A percentile compares a stretch with the other conserved stretches of the same genome.
Evolutionary conservation across 2,888 invertebrate species (phyloP).

Genomic region (Leptothorax acervorum): DNA sequence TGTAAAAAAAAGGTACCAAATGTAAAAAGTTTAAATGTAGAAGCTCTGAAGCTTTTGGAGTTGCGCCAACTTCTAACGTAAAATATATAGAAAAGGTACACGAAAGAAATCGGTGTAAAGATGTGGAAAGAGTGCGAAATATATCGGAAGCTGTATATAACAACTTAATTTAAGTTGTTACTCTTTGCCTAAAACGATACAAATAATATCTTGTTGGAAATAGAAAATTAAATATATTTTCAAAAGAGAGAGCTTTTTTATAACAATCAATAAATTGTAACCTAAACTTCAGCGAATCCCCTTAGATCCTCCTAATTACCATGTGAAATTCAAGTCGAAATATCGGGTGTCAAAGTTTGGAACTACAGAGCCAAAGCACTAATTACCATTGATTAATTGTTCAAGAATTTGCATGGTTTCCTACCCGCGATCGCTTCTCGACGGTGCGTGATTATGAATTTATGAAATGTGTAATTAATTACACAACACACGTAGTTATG

Average conservation of each 20-base stretch:
- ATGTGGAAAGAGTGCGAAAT: slow-evolving; percentile 8
- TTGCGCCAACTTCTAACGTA: slow-evolving; percentile 1
- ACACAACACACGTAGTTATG: neutral
- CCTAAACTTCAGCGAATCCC: neutral
- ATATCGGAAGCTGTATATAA: neutral
- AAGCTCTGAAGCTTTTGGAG: neutral
- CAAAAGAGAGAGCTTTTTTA: neutral
- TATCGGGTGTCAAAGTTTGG: slow-evolving; percentile 39
- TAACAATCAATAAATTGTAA: slow-evolving; percentile 10
- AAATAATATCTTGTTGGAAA: neutral
- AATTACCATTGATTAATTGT: slow-evolving; percentile 46
- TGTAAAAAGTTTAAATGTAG: slow-evolving; percentile 19
- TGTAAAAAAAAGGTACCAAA: slow-evolving; percentile 5
- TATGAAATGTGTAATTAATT: slow-evolving; percentile 39
- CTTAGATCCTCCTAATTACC: slow-evolving; percentile 1
- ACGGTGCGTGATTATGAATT: slow-evolving; percentile 24
- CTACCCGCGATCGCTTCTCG: neutral
- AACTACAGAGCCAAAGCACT: slow-evolving; percentile 28
- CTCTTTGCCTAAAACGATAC: neutral
- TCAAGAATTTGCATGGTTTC: slow-evolving; percentile 32
- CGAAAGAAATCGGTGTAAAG: neutral
- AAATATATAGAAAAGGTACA: neutral
- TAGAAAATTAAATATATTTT: neutral
- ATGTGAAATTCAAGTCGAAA: slow-evolving; percentile 34
- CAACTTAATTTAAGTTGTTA: neutral